phyloP scores from a whole-genome alignment of 1,140 invertebrate species.

The Sitodiplosis mosellana region DNA sequence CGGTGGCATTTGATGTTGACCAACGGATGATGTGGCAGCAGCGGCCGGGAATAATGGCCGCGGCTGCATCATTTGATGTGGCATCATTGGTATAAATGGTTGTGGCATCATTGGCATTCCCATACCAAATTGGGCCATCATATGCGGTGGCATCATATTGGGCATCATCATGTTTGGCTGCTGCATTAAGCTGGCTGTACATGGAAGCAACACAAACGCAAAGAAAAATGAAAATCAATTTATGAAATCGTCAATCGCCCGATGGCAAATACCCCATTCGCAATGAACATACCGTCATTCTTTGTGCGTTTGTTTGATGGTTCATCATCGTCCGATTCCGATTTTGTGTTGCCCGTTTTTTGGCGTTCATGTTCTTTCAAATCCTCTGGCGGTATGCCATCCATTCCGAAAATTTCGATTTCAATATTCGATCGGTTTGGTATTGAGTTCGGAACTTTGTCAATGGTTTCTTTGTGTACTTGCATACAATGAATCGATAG shows the following conservation, averaged over 20 bases:
- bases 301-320: conserved; percentile 46
- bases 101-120: conserved; percentile 34
- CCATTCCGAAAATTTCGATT: conserved; percentile 99
- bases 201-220: too few relatives aligned
- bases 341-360: conserved; percentile 43
- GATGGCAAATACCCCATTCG: too few relatives aligned
- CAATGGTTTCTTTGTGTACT: conserved; percentile 99
- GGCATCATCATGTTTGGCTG: conserved; percentile 32
- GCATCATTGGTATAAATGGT: conserved; percentile 34
- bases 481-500: conserved; percentile 99
- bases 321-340: conserved; percentile 65
- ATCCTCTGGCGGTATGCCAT: conserved; percentile 95
- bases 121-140: conserved; percentile 34
- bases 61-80: conserved; percentile 54
- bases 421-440: conserved; percentile 96
- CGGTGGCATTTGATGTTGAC: conserved; percentile 33
- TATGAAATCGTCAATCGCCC: too few relatives aligned
- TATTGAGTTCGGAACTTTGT: conserved; percentile 97
- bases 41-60: conserved; percentile 61
- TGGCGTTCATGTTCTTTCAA: conserved; percentile 83
- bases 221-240: too few relatives aligned
- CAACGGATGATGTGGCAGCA: conserved; percentile 37
- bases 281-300: conserved; percentile 32
- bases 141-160: conserved; percentile 37
- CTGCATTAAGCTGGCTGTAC: conserved; percentile 21